A percentile compares a stretch with the other conserved stretches of the same genome.
These are phyloP conservation scores for Alentia gelatinosa DNA, from an alignment of 2,888 invertebrate genomes.

Conservation along the genomic window DNA sequence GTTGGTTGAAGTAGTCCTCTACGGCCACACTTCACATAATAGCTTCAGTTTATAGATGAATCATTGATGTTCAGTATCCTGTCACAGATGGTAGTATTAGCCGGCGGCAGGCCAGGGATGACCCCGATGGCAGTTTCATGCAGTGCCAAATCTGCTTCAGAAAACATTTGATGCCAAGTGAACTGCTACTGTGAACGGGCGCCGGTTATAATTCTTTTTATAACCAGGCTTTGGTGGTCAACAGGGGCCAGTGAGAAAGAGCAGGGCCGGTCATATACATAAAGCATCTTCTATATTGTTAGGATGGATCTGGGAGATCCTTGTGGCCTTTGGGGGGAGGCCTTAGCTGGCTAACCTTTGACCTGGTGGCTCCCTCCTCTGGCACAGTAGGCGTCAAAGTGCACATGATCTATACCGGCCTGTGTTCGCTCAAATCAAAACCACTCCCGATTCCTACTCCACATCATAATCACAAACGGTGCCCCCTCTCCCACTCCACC, in stretches of 20 bases:
- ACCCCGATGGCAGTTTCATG: background rate
- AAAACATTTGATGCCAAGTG: background rate
- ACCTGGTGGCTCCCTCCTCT: background rate
- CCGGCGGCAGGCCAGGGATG: background rate
- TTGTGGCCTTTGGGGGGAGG: background rate
- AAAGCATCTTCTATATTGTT: slow-evolving; percentile 14
- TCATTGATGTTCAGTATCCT: background rate
- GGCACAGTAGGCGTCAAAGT: background rate
- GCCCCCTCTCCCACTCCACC: background rate
- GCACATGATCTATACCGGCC: background rate
- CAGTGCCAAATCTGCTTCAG: background rate
- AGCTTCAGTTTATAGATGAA: no score
- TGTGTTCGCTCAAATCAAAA: background rate
- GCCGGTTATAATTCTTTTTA: background rate
- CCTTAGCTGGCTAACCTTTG: background rate
- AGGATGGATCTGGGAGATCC: background rate
- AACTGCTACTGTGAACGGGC: background rate
- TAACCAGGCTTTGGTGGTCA: slow-evolving; percentile 5
- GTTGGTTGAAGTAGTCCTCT: no score
- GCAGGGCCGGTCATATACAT: background rate
- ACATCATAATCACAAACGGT: background rate
- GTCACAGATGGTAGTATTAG: background rate
- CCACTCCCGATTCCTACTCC: background rate
- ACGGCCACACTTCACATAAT: no score
- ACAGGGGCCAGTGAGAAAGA: background rate